Percentiles rank a stretch among this genome's conserved stretches.
phyloP scores from a whole-genome alignment of 2,888 invertebrate genomes.

The Pomacea canaliculata region DNA sequence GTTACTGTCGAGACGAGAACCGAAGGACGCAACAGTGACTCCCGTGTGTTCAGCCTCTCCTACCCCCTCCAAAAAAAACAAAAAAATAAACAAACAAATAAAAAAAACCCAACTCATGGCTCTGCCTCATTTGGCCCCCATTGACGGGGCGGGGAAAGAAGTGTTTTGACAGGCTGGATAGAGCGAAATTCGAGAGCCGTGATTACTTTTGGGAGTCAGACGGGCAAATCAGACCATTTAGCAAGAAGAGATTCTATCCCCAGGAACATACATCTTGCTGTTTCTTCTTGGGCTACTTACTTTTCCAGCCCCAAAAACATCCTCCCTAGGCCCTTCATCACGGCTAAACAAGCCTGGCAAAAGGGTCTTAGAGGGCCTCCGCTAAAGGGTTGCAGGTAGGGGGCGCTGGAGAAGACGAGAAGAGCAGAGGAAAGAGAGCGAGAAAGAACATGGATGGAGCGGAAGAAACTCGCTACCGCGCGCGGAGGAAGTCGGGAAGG shows the following conservation, averaged over 20 bases:
- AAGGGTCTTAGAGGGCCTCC: background rate
- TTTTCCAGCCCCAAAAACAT: conserved; percentile 1
- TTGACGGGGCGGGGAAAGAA: conserved; percentile 15
- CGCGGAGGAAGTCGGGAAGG: no score
- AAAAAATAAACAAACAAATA: no score
- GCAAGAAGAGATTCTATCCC: conserved; percentile 10
- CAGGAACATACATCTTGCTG: conserved; percentile 17
- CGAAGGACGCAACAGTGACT: no score
- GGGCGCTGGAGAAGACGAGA: conserved; percentile 1
- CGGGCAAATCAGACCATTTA: conserved; percentile 28
- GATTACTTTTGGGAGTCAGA: conserved; percentile 20
- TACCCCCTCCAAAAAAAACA: no score
- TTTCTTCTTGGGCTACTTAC: background rate
- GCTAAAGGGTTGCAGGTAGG: background rate
- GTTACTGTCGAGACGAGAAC: no score
- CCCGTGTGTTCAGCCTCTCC: no score
- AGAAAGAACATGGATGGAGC: background rate
- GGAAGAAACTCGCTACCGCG: no score
- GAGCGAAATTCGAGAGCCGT: conserved; percentile 24
- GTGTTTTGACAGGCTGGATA: conserved; percentile 27
- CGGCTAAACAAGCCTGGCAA: conserved; percentile 19
- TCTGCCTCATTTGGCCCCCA: no score
- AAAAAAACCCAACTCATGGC: no score
- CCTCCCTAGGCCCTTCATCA: conserved; percentile 10
- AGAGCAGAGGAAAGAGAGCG: background rate